phyloP scores from a whole-genome alignment of 92 coral and sea anemone species.

The Phenganax marumi region DNA sequence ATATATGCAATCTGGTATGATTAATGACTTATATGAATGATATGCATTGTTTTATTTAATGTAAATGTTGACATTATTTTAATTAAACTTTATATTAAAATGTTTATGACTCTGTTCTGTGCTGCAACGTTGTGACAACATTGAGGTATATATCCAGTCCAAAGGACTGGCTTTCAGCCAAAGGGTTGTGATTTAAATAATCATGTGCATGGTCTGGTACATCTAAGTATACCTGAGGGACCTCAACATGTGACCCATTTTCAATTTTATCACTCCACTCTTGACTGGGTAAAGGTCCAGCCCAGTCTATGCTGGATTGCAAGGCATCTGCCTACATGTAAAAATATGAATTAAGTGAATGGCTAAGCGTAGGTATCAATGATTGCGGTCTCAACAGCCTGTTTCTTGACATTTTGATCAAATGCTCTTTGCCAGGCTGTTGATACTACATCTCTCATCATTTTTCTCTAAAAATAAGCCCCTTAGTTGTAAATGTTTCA shows the following conservation, averaged over 20 bases:
- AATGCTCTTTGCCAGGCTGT: neutral
- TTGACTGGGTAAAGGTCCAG: constrained; percentile 52
- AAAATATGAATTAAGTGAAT: neutral
- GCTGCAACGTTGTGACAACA: constrained; percentile 30
- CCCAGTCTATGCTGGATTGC: too few species aligned
- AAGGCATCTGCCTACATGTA: neutral
- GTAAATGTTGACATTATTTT: neutral
- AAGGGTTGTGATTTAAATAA: constrained; percentile 40
- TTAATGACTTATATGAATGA: neutral
- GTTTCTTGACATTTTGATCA: neutral
- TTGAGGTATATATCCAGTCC: constrained; percentile 60
- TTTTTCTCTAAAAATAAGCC: too few species aligned
- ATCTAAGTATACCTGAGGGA: constrained; percentile 46
- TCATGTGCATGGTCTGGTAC: constrained; percentile 27
- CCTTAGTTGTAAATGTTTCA: too few species aligned
- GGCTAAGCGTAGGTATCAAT: too few species aligned
- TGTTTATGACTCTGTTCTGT: constrained; percentile 2
- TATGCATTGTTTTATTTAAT: neutral
- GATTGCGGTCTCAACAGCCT: neutral
- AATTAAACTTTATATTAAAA: neutral
- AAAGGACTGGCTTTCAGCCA: constrained; percentile 55
- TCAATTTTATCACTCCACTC: constrained; percentile 34
- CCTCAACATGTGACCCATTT: constrained; percentile 19
- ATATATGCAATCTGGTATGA: too few species aligned
- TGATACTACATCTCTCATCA: neutral